phyloP scores from a whole-genome alignment of 1,140 invertebrate genomes.

The Helicoverpa zea region DNA sequence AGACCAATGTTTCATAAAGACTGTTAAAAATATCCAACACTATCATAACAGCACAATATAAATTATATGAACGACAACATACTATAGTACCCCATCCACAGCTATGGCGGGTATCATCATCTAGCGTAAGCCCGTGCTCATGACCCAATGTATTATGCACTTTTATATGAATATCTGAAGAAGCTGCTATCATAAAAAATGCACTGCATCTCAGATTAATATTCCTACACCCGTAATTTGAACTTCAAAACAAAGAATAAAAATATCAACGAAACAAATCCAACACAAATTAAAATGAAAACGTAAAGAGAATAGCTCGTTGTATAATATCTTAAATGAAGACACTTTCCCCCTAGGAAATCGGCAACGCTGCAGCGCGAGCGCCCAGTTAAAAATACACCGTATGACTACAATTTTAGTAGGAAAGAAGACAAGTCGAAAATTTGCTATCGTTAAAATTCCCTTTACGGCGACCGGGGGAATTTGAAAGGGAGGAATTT shows the following conservation, averaged over 20 bases:
- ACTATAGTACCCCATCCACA: background rate
- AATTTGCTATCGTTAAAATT: slow-evolving; percentile 63
- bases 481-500: slow-evolving; percentile 71
- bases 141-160: slow-evolving; percentile 28
- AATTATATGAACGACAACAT: background rate
- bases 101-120: background rate
- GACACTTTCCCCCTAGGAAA: slow-evolving; percentile 38
- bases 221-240: slow-evolving; percentile 1
- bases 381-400: slow-evolving; percentile 31
- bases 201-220: slow-evolving; percentile 15
- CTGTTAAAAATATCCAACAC: background rate
- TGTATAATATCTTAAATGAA: slow-evolving; percentile 39
- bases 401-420: slow-evolving; percentile 37
- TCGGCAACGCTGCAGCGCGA: slow-evolving; percentile 10
- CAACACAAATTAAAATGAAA: slow-evolving; percentile 23
- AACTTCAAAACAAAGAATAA: slow-evolving; percentile 7
- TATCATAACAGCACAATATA: background rate
- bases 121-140: background rate
- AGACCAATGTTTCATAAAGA: no score
- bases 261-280: slow-evolving; percentile 3
- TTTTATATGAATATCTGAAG: slow-evolving; percentile 31
- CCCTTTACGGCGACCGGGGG: slow-evolving; percentile 61
- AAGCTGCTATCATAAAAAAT: slow-evolving; percentile 22
- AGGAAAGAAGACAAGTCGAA: slow-evolving; percentile 33
- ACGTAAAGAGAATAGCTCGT: background rate